Conservation (phyloP, 2,797 vertebrate genomes). For the Hapalemur alaotrensis region DNA sequence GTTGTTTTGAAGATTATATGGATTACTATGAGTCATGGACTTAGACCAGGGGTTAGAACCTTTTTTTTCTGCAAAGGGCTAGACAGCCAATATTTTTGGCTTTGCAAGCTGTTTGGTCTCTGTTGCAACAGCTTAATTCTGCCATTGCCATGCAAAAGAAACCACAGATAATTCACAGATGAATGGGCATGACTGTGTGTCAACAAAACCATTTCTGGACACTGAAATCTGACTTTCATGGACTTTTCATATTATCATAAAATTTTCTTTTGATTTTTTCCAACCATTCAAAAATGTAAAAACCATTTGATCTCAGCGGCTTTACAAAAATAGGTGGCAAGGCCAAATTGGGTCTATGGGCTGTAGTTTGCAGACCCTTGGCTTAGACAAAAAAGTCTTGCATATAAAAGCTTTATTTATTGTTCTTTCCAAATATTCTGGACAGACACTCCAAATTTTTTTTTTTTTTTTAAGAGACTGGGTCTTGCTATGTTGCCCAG, state of each 20-base stretch:
- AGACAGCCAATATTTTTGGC: background rate
- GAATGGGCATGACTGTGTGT: background rate
- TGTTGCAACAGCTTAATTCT: background rate
- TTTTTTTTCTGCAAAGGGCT: background rate
- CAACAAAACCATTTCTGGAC: background rate
- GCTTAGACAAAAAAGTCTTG: background rate
- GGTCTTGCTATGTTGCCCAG: background rate
- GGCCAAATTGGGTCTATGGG: background rate
- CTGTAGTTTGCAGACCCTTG: background rate
- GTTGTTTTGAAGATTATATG: background rate
- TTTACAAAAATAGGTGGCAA: background rate
- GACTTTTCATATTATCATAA: background rate
- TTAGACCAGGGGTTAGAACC: background rate
- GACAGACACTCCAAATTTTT: background rate
- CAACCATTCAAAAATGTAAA: background rate
- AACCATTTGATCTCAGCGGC: background rate
- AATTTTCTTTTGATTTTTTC: background rate
- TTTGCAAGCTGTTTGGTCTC: background rate
- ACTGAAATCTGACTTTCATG: background rate
- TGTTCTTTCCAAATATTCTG: background rate
- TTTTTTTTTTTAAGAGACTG: background rate
- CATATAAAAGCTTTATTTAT: background rate
- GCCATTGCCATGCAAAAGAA: background rate
- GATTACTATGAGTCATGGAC: too few species aligned
- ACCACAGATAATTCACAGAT: background rate